Evolutionary conservation across 2,797 vertebrate genomes (phyloP), one percentile per base, ranked within the genome.

Genomic region (Molossus alvarezi): DNA sequence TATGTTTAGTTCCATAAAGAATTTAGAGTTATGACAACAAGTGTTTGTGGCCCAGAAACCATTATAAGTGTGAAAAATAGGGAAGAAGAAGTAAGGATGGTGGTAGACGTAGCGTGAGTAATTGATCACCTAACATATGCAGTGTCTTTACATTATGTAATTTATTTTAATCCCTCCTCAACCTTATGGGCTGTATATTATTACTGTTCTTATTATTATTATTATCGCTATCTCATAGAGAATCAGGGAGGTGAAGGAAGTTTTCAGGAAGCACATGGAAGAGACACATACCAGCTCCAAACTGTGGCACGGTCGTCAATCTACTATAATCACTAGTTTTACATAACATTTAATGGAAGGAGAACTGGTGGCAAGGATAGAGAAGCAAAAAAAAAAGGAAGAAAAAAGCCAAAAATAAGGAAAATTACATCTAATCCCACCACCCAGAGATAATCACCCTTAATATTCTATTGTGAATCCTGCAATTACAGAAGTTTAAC

Each of bases 361-460:
- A 37, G 55, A 33, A 87, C 4, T 87, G 8, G 17, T 60, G 84
- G 53, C 64, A 91, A 89, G 77, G 71, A 73, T 53, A 83, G 71
- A 81, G n/a, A 94, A 91, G 90, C 80, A 85, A 82, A 95, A 90
- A 33, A 33, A 33, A 33, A 33, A 33, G 33, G 33, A 33, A 33
- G 33, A 33, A 33, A 33, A 92, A 25, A 79, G 10, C 25, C 51
- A 62, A 64, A 86, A 73, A 33, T 53, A 80, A 60, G 3, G 33
- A 94, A 97, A 97, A 94, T 97, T 87, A 27, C 13, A 89, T 89
- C 25, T 95, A 94, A 97, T 95, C 80, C 65, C 7, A 92, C 86
- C 86, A 91, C 41, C 88, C 65, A 95, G 86, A 93, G 85, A 95
- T 92, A 95, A 95, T 94, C 95, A 86, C 41, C 48, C 21, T 92